Conservation (phyloP, 2,888 invertebrate species). For the Agonopterix heracliana region DNA sequence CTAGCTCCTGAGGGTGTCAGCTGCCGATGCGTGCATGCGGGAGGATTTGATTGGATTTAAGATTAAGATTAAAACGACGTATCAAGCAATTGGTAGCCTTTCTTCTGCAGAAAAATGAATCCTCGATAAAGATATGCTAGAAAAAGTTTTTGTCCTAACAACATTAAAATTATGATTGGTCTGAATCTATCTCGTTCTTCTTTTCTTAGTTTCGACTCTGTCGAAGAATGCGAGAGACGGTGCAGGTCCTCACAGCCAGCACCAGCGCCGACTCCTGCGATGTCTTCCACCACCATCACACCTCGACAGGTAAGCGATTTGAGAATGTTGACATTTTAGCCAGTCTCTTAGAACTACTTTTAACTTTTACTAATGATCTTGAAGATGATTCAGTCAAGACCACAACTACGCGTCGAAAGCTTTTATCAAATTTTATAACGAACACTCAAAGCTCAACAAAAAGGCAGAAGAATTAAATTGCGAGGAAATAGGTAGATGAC, state of each 20-base stretch:
- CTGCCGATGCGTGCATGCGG: neutral
- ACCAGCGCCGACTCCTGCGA: conserved; percentile 15
- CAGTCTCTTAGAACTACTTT: neutral
- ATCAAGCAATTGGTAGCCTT: too few relatives aligned
- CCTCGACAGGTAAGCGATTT: conserved; percentile 15
- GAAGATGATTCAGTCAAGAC: neutral
- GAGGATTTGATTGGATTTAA: neutral
- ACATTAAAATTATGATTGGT: neutral
- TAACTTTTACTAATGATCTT: too few relatives aligned
- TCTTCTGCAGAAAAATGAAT: too few relatives aligned
- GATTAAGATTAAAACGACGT: too few relatives aligned
- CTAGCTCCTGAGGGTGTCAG: neutral
- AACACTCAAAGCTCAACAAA: too few relatives aligned
- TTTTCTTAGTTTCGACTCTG: conserved; percentile 77
- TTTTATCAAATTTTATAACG: too few relatives aligned
- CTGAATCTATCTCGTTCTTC: neutral
- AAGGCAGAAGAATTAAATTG: too few relatives aligned
- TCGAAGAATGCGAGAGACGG: conserved; percentile 76
- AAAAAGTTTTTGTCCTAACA: too few relatives aligned
- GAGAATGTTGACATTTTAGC: neutral
- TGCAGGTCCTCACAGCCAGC: conserved; percentile 53
- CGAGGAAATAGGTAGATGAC: too few relatives aligned
- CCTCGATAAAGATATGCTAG: too few relatives aligned
- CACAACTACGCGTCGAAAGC: too few relatives aligned
- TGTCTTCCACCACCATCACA: conserved; percentile 23